Percentiles rank a stretch among this genome's conserved stretches.
These are phyloP conservation scores for Dasysyrphus tricinctus DNA, from an alignment of 2,888 invertebrate species.

Conservation along the genomic window DNA sequence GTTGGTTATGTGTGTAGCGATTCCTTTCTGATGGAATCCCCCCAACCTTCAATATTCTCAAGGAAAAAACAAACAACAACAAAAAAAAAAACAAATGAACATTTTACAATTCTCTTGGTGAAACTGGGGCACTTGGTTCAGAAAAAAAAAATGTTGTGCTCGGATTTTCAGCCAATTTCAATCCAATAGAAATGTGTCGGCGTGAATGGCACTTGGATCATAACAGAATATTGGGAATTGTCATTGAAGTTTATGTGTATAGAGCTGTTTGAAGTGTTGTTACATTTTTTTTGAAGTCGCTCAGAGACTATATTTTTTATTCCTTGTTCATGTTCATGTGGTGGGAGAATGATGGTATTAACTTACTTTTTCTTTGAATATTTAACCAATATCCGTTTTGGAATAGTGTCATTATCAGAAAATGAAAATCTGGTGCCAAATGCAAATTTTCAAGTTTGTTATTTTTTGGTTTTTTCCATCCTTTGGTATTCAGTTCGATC, in stretches of 20 bases:
- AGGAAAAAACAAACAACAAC: constrained; percentile 6
- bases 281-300: not conserved
- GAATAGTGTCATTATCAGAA: constrained; percentile 64
- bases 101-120: not conserved
- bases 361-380: constrained; percentile 23
- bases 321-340: constrained; percentile 8
- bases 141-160: constrained; percentile 12
- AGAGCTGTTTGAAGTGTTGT: not conserved
- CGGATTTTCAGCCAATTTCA: constrained; percentile 28
- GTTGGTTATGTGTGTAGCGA: constrained; percentile 67
- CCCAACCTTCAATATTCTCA: constrained; percentile 53
- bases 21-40: constrained; percentile 60
- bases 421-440: constrained; percentile 59
- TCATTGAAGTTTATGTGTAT: constrained; percentile 29
- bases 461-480: not conserved
- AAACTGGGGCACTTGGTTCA: not conserved
- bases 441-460: constrained; percentile 51
- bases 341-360: not conserved
- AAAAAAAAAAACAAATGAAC: not conserved
- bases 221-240: constrained; percentile 57
- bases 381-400: constrained; percentile 40
- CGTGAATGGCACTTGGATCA: constrained; percentile 62
- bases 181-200: constrained; percentile 41
- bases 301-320: not conserved
- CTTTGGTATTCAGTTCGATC: not conserved